phyloP scores from a whole-genome alignment of 2,113 vertebrate genomes.

The Kobus ellipsiprymnus region DNA sequence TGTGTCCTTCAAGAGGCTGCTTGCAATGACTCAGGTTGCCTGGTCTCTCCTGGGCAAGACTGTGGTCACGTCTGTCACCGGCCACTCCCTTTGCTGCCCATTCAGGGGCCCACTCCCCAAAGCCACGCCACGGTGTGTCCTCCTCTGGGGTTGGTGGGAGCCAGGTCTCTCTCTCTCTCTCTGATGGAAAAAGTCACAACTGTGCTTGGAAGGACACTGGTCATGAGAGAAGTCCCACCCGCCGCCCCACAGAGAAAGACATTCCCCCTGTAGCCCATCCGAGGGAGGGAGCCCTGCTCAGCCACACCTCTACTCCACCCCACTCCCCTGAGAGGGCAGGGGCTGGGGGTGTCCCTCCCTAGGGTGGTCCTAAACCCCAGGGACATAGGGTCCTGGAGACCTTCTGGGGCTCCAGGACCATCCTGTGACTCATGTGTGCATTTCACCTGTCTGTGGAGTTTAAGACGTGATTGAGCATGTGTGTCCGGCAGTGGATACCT shows the following conservation, averaged over 20 bases:
- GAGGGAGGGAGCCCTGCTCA: not conserved
- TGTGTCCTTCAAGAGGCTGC: not conserved
- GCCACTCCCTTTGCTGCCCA: not conserved
- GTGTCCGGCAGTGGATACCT: not conserved
- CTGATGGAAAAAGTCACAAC: not conserved
- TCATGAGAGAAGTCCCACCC: not conserved
- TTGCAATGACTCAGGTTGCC: not conserved
- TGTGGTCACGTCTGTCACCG: rapidly evolving
- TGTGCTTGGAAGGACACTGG: not conserved
- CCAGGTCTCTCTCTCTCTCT: not conserved
- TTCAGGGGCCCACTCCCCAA: not conserved
- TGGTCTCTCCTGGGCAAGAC: not conserved
- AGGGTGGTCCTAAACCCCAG: too few relatives aligned
- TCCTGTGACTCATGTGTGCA: rapidly evolving
- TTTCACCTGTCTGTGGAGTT: not conserved
- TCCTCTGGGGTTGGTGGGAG: not conserved
- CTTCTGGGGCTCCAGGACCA: not conserved
- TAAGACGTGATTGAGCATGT: not conserved
- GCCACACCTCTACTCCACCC: not conserved
- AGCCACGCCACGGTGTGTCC: rapidly evolving
- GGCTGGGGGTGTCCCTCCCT: not conserved
- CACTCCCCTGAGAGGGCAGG: not conserved
- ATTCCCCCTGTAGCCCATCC: not conserved
- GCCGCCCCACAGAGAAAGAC: not conserved
- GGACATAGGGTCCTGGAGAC: not conserved